phyloP scores from a whole-genome alignment of 1,140 invertebrate genomes.

The Thaumatotibia leucotreta region DNA sequence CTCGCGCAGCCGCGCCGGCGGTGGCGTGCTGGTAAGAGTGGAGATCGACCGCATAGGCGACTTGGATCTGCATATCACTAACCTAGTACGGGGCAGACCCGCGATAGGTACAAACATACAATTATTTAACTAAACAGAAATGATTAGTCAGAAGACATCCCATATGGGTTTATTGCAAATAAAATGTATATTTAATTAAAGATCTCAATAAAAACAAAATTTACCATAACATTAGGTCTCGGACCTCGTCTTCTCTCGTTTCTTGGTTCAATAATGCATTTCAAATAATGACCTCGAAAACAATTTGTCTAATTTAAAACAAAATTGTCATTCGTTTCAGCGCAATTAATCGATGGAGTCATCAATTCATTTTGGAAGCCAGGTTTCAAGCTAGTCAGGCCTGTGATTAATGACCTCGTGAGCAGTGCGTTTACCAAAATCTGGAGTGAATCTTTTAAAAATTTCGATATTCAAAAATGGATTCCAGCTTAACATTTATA shows the following conservation, averaged over 20 bases:
- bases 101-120: constrained; percentile 79
- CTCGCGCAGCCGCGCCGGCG: constrained; percentile 71
- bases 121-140: background rate
- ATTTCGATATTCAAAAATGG: constrained; percentile 82
- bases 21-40: constrained; percentile 77
- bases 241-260: no score
- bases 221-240: no score
- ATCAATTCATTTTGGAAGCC: constrained; percentile 86
- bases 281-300: background rate
- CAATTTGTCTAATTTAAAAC: no score
- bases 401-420: constrained; percentile 88
- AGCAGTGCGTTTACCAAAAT: constrained; percentile 88
- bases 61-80: constrained; percentile 86
- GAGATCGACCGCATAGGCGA: constrained; percentile 85
- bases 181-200: no score
- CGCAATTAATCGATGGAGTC: constrained; percentile 80
- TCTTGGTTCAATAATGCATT: no score
- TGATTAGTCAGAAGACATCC: background rate
- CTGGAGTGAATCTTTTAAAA: constrained; percentile 83
- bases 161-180: no score
- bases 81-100: constrained; percentile 81
- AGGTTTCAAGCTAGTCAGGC: constrained; percentile 83
- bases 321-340: constrained; percentile 77
- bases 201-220: no score
- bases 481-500: no score